These are phyloP conservation scores for Lynx canadensis DNA, from an alignment of 2,113 vertebrate genomes.

Conservation along the genomic window DNA sequence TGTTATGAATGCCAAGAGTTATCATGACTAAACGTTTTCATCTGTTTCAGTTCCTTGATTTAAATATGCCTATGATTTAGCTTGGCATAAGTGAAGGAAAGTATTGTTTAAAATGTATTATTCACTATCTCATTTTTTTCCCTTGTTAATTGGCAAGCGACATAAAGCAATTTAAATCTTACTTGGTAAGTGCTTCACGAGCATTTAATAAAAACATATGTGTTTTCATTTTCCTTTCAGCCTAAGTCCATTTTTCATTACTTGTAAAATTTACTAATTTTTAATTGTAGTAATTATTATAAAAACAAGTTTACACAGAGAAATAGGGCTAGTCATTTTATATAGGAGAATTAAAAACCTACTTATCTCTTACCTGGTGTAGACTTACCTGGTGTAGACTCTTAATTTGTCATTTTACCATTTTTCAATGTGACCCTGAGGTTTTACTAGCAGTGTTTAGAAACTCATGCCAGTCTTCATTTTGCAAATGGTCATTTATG, in stretches of 20 bases:
- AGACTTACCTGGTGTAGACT: background rate
- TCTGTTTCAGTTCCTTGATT: background rate
- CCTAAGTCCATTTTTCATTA: background rate
- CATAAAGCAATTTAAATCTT: background rate
- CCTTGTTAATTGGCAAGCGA: slow-evolving; percentile 23
- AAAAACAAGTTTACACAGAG: slow-evolving; percentile 30
- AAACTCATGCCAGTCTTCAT: slow-evolving; percentile 77
- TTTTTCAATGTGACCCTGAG: slow-evolving; percentile 80
- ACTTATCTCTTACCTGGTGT: slow-evolving; percentile 40
- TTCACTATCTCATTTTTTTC: background rate
- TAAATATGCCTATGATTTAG: background rate
- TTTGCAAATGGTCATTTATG: slow-evolving; percentile 82
- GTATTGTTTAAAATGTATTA: background rate
- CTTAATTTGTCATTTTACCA: slow-evolving; percentile 65
- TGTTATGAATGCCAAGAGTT: background rate
- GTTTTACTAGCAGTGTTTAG: slow-evolving; percentile 69
- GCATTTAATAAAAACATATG: background rate
- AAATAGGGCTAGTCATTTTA: background rate
- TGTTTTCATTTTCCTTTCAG: background rate
- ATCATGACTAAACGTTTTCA: background rate
- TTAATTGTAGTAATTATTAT: slow-evolving; percentile 29
- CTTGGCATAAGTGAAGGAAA: background rate
- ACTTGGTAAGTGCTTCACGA: background rate
- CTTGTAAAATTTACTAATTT: slow-evolving; percentile 5
- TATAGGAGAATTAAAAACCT: slow-evolving; percentile 17